Evolutionary conservation across 1,140 invertebrate species (phyloP).

Genomic region (Apis cerana): DNA sequence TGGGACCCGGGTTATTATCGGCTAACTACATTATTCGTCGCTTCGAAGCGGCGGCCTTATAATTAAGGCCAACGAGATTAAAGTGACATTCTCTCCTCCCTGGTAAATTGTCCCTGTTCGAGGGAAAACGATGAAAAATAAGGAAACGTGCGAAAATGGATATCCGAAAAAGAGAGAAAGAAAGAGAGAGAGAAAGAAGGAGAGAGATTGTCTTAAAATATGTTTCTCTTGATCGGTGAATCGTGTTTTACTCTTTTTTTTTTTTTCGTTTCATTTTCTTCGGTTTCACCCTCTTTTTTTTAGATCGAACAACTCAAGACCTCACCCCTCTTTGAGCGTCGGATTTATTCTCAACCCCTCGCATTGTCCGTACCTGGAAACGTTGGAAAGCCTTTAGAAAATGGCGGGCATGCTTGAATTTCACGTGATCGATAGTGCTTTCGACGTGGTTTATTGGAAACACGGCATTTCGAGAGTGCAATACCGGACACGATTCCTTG

Average conservation of each 20-base stretch:
- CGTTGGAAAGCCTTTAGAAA: slow-evolving; percentile 3
- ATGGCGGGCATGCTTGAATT: slow-evolving; percentile 23
- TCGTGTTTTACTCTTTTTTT: not conserved
- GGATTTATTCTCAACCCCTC: slow-evolving; percentile 25
- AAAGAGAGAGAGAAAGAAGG: not conserved
- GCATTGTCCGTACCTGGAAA: slow-evolving; percentile 26
- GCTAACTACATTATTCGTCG: slow-evolving; percentile 33
- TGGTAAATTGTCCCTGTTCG: slow-evolving; percentile 19
- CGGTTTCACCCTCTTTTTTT: accelerated
- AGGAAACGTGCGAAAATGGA: not conserved
- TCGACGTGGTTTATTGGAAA: slow-evolving; percentile 24
- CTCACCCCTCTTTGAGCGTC: not conserved
- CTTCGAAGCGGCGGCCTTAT: slow-evolving; percentile 34
- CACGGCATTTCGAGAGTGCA: slow-evolving; percentile 5
- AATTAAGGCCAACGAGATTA: slow-evolving; percentile 55
- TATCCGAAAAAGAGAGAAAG: no score
- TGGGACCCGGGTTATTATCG: slow-evolving; percentile 32
- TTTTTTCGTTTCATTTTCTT: not conserved
- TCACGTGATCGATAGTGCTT: slow-evolving; percentile 30
- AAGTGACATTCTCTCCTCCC: slow-evolving; percentile 25
- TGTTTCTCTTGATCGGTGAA: not conserved
- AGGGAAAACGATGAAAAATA: slow-evolving; percentile 35
- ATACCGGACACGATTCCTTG: not conserved
- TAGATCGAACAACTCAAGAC: not conserved
- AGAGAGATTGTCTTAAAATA: not conserved